phyloP scores from a whole-genome alignment of 2,888 invertebrate genomes.

The Nycteola revayana region DNA sequence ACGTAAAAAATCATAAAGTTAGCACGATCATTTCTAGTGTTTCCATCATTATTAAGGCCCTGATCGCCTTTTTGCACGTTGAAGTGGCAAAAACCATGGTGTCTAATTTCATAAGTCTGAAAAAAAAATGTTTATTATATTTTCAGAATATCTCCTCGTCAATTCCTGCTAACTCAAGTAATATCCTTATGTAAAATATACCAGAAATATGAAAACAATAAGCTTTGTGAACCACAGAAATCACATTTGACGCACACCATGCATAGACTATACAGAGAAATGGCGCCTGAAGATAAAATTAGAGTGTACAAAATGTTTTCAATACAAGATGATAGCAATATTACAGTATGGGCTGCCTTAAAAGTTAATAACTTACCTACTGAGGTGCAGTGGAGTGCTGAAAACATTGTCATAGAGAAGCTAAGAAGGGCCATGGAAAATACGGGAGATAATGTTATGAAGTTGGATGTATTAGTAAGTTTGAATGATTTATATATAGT shows the following conservation, averaged over 20 bases:
- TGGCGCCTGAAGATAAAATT: constrained; percentile 48
- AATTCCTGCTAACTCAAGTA: constrained; percentile 44
- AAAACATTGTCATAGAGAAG: constrained; percentile 35
- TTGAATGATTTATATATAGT: too few species aligned
- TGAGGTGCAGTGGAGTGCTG: constrained; percentile 33
- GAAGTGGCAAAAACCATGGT: too few species aligned
- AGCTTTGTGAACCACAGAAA: constrained; percentile 53
- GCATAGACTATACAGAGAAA: constrained; percentile 41
- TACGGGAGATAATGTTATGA: constrained; percentile 18
- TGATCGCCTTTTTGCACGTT: too few species aligned
- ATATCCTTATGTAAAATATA: constrained; percentile 50
- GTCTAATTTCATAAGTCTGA: too few species aligned
- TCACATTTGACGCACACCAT: constrained; percentile 47
- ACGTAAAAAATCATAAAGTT: too few species aligned
- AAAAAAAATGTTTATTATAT: not conserved
- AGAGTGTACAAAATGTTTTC: constrained; percentile 45
- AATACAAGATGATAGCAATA: constrained; percentile 40
- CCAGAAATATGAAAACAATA: constrained; percentile 41
- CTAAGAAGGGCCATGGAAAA: constrained; percentile 30
- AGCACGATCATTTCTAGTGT: too few species aligned
- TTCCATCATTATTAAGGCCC: too few species aligned
- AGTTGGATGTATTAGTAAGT: constrained; percentile 38
- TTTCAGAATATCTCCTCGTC: constrained; percentile 44
- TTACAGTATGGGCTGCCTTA: constrained; percentile 47
- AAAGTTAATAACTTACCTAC: constrained; percentile 46